Evolutionary conservation across 2,888 invertebrate species (phyloP).

Genomic region (Drosophila nr. perissopoda): DNA sequence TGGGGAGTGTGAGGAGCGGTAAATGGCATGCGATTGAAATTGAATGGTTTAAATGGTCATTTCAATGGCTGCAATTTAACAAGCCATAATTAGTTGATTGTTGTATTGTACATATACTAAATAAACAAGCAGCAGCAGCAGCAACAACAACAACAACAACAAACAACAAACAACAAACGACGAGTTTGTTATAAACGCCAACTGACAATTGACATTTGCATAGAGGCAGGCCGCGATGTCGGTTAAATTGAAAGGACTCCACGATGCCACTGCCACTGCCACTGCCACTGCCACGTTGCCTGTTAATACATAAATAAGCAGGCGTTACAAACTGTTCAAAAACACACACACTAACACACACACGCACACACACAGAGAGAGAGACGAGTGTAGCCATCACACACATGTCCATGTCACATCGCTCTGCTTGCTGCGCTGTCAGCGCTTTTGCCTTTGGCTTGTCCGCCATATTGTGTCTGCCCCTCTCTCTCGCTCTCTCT

Average conservation of each 20-base stretch:
- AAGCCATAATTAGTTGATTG: conserved; percentile 81
- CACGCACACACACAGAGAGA: conserved; percentile 17
- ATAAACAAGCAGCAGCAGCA: conserved; percentile 62
- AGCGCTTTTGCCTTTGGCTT: conserved; percentile 36
- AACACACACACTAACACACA: conserved; percentile 33
- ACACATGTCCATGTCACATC: conserved; percentile 68
- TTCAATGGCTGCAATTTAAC: conserved; percentile 81
- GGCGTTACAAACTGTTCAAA: conserved; percentile 73
- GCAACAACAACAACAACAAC: conserved; percentile 37
- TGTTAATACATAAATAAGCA: conserved; percentile 72
- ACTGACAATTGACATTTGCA: conserved; percentile 81
- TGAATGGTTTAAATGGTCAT: conserved; percentile 82
- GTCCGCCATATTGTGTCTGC: conserved; percentile 72
- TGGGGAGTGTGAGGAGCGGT: conserved; percentile 2
- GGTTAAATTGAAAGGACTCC: conserved; percentile 75
- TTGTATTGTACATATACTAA: conserved; percentile 64
- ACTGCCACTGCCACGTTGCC: conserved; percentile 20
- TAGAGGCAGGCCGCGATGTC: conserved; percentile 55
- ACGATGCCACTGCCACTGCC: conserved; percentile 1
- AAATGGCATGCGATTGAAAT: conserved; percentile 74
- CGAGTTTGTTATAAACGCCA: conserved; percentile 65
- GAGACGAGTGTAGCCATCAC: conserved; percentile 54
- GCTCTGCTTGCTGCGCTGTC: conserved; percentile 43
- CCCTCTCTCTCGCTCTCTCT: conserved; percentile 34
- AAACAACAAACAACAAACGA: conserved; percentile 30